phyloP scores from a whole-genome alignment of 2,888 invertebrate species.

The Tenthredo distinguenda region DNA sequence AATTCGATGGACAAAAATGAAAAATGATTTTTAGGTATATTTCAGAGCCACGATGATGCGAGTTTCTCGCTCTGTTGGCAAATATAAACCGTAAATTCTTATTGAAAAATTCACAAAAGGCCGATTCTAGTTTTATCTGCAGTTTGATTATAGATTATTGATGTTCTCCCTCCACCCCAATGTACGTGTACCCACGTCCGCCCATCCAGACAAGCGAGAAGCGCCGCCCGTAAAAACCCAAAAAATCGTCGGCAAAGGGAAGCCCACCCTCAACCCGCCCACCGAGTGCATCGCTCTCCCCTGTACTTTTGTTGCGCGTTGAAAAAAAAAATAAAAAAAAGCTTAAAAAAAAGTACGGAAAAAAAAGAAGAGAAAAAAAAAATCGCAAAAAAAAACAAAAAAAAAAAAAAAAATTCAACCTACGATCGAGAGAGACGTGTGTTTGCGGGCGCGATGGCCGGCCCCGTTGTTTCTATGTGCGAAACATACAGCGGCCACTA shows the following conservation, averaged over 20 bases:
- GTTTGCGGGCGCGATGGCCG: constrained; percentile 46
- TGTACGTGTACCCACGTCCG: constrained; percentile 67
- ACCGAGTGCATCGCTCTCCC: constrained; percentile 67
- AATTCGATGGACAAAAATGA: neutral
- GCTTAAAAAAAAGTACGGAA: neutral
- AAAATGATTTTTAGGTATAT: neutral
- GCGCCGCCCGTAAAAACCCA: constrained; percentile 75
- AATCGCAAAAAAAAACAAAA: neutral
- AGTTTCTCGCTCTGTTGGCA: neutral
- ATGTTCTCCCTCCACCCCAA: constrained; percentile 70
- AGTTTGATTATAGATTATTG: constrained; percentile 78
- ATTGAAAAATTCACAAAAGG: constrained; percentile 77
- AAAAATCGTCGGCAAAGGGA: constrained; percentile 76
- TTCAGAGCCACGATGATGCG: neutral
- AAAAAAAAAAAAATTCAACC: constrained; percentile 27
- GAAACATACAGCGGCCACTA: constrained; percentile 40
- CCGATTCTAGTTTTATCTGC: constrained; percentile 77
- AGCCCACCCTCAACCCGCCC: constrained; percentile 64
- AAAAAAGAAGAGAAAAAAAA: neutral
- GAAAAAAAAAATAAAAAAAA: constrained; percentile 9
- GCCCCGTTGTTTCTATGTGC: constrained; percentile 43
- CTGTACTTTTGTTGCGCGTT: constrained; percentile 55
- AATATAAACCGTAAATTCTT: constrained; percentile 69
- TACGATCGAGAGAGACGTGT: constrained; percentile 46
- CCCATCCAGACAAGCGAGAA: constrained; percentile 70